Percentiles rank a stretch among this genome's conserved stretches.
Evolutionary conservation across 1,140 invertebrate species (phyloP).

Genomic region (Papilio xuthus): DNA sequence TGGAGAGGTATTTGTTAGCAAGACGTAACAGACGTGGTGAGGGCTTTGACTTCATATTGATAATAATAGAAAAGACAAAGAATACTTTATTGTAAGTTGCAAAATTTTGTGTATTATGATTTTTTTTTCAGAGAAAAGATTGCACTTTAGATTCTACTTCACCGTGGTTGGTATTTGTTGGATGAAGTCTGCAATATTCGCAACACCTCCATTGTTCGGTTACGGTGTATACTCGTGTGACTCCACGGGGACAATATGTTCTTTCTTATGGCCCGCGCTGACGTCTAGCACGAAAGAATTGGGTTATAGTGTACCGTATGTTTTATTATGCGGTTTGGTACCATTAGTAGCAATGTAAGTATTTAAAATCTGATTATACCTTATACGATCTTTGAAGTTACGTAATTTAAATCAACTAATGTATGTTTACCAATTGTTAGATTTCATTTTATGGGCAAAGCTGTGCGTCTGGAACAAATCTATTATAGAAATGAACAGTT

Average conservation of each 20-base stretch:
- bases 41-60: not conserved
- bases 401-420: not conserved
- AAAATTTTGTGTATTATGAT: not conserved
- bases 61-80: slow-evolving; percentile 18
- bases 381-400: not conserved
- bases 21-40: slow-evolving; percentile 74
- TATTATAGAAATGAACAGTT: slow-evolving; percentile 69
- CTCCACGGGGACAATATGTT: slow-evolving; percentile 72
- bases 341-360: slow-evolving; percentile 78
- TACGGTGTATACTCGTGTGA: slow-evolving; percentile 80
- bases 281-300: slow-evolving; percentile 64
- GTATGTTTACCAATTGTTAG: slow-evolving; percentile 51
- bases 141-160: slow-evolving; percentile 76
- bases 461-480: slow-evolving; percentile 69
- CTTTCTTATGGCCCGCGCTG: slow-evolving; percentile 72
- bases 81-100: not conserved
- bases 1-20: slow-evolving; percentile 78
- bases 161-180: slow-evolving; percentile 70
- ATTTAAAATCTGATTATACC: not conserved
- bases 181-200: slow-evolving; percentile 67
- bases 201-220: slow-evolving; percentile 76
- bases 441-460: slow-evolving; percentile 75
- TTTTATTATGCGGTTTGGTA: slow-evolving; percentile 71
- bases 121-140: slow-evolving; percentile 70
- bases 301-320: slow-evolving; percentile 71